phyloP scores from a whole-genome alignment of 2,113 vertebrate genomes.

The Eulemur macaco region DNA sequence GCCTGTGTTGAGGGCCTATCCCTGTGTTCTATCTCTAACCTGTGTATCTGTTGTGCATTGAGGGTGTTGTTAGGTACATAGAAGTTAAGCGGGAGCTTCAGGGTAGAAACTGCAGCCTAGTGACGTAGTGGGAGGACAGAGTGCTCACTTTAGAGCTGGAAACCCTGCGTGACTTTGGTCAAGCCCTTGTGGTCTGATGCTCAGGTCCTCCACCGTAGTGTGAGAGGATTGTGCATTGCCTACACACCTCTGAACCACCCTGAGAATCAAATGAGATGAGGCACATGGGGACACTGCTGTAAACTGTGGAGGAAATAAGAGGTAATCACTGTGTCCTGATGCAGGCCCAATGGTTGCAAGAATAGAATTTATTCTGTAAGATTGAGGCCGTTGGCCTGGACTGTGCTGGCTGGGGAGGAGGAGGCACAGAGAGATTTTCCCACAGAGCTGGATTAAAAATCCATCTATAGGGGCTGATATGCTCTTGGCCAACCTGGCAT shows the following conservation, averaged over 20 bases:
- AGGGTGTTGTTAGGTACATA: not conserved
- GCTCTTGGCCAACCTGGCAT: conserved; percentile 66
- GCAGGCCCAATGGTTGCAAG: not conserved
- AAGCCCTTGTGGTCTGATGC: not conserved
- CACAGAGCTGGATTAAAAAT: conserved; percentile 65
- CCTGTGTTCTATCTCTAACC: not conserved
- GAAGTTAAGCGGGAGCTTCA: not conserved
- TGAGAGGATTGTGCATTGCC: not conserved
- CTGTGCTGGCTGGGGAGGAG: not conserved
- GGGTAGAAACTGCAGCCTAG: not conserved
- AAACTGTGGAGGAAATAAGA: not conserved
- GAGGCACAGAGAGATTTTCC: not conserved
- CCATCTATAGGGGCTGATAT: not conserved
- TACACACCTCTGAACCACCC: not conserved
- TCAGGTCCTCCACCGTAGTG: not conserved
- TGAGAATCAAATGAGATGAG: not conserved
- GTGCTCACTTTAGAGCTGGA: not conserved
- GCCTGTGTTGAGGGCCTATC: not conserved
- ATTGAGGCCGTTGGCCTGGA: not conserved
- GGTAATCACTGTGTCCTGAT: not conserved
- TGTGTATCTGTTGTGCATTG: accelerated
- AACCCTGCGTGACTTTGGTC: not conserved
- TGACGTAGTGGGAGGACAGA: not conserved
- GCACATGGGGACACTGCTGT: accelerated
- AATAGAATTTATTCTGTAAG: conserved; percentile 16